Conservation (phyloP, 2,888 invertebrate species). For the Anagyrus pseudococci region DNA sequence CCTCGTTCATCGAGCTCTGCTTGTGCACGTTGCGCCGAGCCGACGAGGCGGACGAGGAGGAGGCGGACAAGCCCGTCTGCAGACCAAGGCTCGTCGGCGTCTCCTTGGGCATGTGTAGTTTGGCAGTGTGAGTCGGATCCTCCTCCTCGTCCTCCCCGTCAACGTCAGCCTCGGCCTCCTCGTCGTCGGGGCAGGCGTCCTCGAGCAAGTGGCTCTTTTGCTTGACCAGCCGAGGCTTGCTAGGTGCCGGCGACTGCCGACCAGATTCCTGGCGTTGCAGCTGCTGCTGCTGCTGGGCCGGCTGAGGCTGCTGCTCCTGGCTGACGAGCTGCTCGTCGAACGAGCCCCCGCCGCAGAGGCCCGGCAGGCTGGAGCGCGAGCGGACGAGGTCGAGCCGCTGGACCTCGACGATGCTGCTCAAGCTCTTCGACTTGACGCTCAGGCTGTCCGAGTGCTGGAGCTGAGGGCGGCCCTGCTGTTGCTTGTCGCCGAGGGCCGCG, state of each 20-base stretch:
- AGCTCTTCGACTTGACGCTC: constrained; percentile 78
- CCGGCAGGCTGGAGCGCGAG: constrained; percentile 73
- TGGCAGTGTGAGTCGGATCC: too few species aligned
- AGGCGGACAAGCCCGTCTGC: too few species aligned
- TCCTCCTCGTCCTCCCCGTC: background rate
- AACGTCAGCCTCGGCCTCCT: background rate
- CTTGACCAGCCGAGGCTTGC: constrained; percentile 79
- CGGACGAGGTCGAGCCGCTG: constrained; percentile 76
- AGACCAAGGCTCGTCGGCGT: background rate
- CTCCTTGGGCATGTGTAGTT: too few species aligned
- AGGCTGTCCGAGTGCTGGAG: constrained; percentile 56
- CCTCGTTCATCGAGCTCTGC: constrained; percentile 88
- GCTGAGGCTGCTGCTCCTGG: constrained; percentile 10
- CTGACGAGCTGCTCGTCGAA: constrained; percentile 33
- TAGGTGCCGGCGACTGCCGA: constrained; percentile 24
- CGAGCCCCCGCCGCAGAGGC: constrained; percentile 44
- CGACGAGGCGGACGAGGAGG: too few species aligned
- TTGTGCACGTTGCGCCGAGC: constrained; percentile 72
- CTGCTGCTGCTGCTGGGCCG: constrained; percentile 43
- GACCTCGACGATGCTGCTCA: constrained; percentile 81
- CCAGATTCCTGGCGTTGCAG: background rate
- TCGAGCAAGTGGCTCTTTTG: constrained; percentile 86
- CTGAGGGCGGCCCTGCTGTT: background rate
- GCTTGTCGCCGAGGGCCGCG: background rate
- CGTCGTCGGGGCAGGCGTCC: constrained; percentile 43